phyloP scores from a whole-genome alignment of 2,888 invertebrate genomes.

The Caenorhabditis sulstoni region DNA sequence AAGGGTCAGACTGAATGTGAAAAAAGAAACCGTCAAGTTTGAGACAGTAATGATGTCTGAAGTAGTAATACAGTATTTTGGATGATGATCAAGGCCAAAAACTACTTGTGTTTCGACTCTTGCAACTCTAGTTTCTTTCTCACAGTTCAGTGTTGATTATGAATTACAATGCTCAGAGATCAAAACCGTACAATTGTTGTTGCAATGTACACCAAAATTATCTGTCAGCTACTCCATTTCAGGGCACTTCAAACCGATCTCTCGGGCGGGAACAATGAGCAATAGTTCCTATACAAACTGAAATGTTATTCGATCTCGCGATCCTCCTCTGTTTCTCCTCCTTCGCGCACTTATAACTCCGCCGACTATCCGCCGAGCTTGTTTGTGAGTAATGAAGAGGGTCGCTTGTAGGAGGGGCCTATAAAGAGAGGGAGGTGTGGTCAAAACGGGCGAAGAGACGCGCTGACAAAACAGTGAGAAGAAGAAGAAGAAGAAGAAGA shows the following conservation, averaged over 20 bases:
- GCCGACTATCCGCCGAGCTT: slow-evolving; percentile 35
- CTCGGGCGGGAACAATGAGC: slow-evolving; percentile 14
- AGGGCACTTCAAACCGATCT: slow-evolving; percentile 48
- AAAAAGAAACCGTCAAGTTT: slow-evolving; percentile 14
- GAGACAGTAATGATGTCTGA: slow-evolving; percentile 28
- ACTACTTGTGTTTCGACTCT: too few species aligned
- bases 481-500: too few species aligned
- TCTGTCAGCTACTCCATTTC: slow-evolving; percentile 21
- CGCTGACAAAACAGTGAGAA: slow-evolving; percentile 51
- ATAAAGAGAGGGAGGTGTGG: slow-evolving; percentile 52
- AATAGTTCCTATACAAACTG: slow-evolving; percentile 54
- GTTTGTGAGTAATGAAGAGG: slow-evolving; percentile 63
- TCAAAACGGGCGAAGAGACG: slow-evolving; percentile 26
- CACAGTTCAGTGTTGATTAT: not conserved
- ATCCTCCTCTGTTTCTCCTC: too few species aligned
- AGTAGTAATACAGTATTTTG: not conserved
- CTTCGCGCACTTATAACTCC: slow-evolving; percentile 45
- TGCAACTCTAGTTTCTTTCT: not conserved
- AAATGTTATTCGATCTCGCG: slow-evolving; percentile 59
- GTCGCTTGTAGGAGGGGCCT: slow-evolving; percentile 34
- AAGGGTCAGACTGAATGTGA: slow-evolving; percentile 5
- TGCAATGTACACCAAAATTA: slow-evolving; percentile 4
- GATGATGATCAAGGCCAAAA: slow-evolving; percentile 1
- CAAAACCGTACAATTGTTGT: slow-evolving; percentile 9
- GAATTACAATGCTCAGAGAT: not conserved